These are phyloP conservation scores for Hylaeus volcanicus DNA, from an alignment of 1,140 invertebrate genomes.

Conservation along the genomic window DNA sequence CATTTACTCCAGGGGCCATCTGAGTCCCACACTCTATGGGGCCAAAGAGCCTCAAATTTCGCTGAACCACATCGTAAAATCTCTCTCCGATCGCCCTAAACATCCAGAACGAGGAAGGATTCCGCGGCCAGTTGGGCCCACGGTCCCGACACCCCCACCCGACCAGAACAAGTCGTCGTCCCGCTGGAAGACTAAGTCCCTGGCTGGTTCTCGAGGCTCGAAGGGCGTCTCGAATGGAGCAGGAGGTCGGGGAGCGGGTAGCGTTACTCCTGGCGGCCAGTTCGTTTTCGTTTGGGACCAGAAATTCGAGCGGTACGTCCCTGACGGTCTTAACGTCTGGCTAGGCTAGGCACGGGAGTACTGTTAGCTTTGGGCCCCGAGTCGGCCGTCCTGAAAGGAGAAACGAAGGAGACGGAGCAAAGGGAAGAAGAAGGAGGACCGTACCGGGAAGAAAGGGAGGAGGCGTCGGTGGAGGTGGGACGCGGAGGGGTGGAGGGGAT, in stretches of 20 bases:
- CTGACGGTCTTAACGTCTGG: conserved; percentile 63
- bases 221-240: conserved; percentile 5
- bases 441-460: conserved; percentile 6
- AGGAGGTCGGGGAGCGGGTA: neutral
- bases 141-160: too few species aligned
- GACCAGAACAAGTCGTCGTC: too few species aligned
- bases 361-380: conserved; percentile 60
- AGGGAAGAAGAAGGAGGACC: neutral
- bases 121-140: too few species aligned
- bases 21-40: too few species aligned
- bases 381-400: conserved; percentile 37
- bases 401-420: neutral
- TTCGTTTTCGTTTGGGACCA: conserved; percentile 50
- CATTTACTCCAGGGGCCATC: too few species aligned
- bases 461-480: conserved; percentile 12
- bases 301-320: conserved; percentile 63
- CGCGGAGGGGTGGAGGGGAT: conserved; percentile 4
- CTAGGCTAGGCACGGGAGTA: conserved; percentile 63
- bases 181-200: too few species aligned
- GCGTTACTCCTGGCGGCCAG: neutral
- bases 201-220: neutral
- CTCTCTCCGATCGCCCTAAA: too few species aligned
- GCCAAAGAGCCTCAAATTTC: too few species aligned
- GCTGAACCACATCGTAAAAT: too few species aligned
- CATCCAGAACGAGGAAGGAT: too few species aligned